These are phyloP conservation scores for Sciaenops ocellatus DNA, from an alignment of 2,797 vertebrate genomes.

Conservation along the genomic window DNA sequence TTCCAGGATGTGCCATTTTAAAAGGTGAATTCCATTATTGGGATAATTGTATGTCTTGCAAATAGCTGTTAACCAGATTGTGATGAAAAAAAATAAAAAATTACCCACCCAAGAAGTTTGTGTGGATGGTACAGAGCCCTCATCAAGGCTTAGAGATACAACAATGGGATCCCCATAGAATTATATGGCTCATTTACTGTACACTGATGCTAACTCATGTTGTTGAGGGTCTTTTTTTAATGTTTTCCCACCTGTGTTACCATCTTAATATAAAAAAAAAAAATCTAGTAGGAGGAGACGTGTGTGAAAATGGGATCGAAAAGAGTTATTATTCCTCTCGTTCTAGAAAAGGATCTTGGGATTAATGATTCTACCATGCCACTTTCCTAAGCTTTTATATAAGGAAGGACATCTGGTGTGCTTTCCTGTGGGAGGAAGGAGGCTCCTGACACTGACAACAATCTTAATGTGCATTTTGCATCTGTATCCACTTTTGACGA, in stretches of 20 bases:
- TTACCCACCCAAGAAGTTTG: conserved; percentile 12
- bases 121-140: background rate
- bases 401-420: conserved; percentile 49
- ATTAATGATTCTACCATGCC: conserved; percentile 38
- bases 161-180: conserved; percentile 7
- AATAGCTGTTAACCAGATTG: conserved; percentile 30
- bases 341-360: conserved; percentile 33
- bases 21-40: conserved; percentile 36
- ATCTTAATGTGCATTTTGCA: conserved; percentile 29
- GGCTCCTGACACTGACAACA: background rate
- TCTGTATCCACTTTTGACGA: background rate
- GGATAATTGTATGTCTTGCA: conserved; percentile 49
- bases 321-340: conserved; percentile 25
- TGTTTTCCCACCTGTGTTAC: conserved; percentile 31
- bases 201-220: conserved; percentile 10
- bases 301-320: conserved; percentile 7
- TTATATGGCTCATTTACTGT: conserved; percentile 17
- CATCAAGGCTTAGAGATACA: conserved; percentile 5
- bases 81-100: conserved; percentile 1
- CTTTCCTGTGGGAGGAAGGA: conserved; percentile 7
- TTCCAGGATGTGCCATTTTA: conserved; percentile 13
- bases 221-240: conserved; percentile 6
- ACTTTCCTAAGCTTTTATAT: conserved; percentile 44
- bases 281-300: background rate
- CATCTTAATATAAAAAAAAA: background rate